phyloP scores from a whole-genome alignment of 2,888 invertebrate species.

The Auanema freiburgensis region DNA sequence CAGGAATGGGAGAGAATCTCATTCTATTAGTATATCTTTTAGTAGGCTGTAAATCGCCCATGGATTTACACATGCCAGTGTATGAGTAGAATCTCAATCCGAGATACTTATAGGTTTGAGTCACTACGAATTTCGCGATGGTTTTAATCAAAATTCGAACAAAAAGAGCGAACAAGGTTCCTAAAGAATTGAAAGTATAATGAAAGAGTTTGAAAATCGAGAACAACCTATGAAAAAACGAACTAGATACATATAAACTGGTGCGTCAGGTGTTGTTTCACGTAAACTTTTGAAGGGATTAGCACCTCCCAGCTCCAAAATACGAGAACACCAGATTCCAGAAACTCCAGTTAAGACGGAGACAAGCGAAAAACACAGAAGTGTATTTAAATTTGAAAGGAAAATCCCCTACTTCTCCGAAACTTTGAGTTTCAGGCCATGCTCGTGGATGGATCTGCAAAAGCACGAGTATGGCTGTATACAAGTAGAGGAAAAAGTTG shows the following conservation, averaged over 20 bases:
- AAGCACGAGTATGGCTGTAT: constrained; percentile 17
- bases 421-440: constrained; percentile 44
- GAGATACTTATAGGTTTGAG: constrained; percentile 22
- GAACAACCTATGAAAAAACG: constrained; percentile 25
- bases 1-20: constrained; percentile 29
- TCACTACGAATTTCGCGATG: constrained; percentile 17
- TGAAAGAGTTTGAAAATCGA: background rate
- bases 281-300: constrained; percentile 18
- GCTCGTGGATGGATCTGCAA: constrained; percentile 30
- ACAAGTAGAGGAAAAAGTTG: constrained; percentile 23
- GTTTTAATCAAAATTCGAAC: constrained; percentile 25
- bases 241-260: constrained; percentile 10
- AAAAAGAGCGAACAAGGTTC: constrained; percentile 19
- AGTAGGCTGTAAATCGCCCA: constrained; percentile 29
- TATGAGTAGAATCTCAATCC: constrained; percentile 35
- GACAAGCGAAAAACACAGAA: constrained; percentile 14
- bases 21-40: constrained; percentile 34
- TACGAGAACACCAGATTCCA: constrained; percentile 27
- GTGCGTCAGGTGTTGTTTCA: constrained; percentile 20
- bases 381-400: no score
- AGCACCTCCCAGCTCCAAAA: constrained; percentile 16
- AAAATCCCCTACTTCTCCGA: constrained; percentile 26
- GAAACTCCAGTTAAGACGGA: constrained; percentile 28
- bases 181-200: constrained; percentile 15
- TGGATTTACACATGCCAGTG: constrained; percentile 26